Evolutionary conservation across 1,140 invertebrate genomes (phyloP), one percentile per base, ranked within the genome.

Genomic region (Brachionus paranguensis): DNA sequence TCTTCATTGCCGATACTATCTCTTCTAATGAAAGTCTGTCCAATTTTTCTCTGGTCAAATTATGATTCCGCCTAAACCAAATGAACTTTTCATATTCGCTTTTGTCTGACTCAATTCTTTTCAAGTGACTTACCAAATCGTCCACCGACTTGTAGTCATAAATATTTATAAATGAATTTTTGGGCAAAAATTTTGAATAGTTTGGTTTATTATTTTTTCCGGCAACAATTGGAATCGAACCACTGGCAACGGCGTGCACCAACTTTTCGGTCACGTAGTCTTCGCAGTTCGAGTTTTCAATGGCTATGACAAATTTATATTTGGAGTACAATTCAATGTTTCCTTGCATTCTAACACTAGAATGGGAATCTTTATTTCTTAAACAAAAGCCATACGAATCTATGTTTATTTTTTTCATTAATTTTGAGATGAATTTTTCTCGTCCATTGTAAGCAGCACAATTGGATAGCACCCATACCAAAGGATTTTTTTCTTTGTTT

Each of bases 251-350:
- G 7, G 79, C 79, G 64, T 83, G 55, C 10, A 83, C 60, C 14
- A 95, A 90, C 87, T 96, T 96, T 89, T 96, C 95, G 2, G 94
- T 95, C 3, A 96, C 92, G 87, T 96, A 96, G 90, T 96, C 95
- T 27, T 94, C 90, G 88, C 95, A 96, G 45, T 93, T 90, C 0
- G 93, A 93, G 91, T 96, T 96, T 90, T 96, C 95, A 86, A 95
- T 93, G 0, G 95, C 92, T 83, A 96, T 89, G 27, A 93, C 92
- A 89, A 95, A 96, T 88, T 95, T 95, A 87, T 96, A 96, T 74
- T 47, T 47, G 41, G 65, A 72, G 43, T 84, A 84, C 20, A 84
- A 60, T 43, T 72, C 65, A 50, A 65, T 65, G 27, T 84, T 84
- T 14, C 65, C 65, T n/a, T 55, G 47, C 43, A 65, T 50, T 43